Evolutionary conservation across 2,888 invertebrate species (phyloP), one percentile per base, ranked within the genome.

Genomic region (Hybos culiciformis): DNA sequence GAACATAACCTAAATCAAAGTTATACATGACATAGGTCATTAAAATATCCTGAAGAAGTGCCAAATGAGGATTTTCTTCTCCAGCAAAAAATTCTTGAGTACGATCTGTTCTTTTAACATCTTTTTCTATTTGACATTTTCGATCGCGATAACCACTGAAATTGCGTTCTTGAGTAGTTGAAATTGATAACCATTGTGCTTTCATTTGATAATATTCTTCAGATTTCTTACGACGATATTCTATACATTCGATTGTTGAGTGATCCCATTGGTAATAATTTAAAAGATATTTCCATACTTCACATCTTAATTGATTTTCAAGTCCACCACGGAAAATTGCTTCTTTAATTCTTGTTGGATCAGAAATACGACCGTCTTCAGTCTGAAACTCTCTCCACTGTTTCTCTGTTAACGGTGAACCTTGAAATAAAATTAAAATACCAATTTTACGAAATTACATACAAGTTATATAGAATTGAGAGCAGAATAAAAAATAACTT

Each of bases 21-120:
- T 97, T 93, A 61, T 92, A 96, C 96, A 97, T 96, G 31, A 92
- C 84, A 60, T 97, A 98, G 0, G 97, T 97, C 90, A 97, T 90
- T 4, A 98, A 73, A 51, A 98, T 88, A 58, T 96, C 92, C 53
- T 86, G 80, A 4, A 98, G 67, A 12, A 84, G 73, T 44, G 75
- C 71, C 41, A 97, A 67, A 65, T 97, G 93, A 0, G 83, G 78
- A 66, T 96, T 96, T 54, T 87, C 78, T 48, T 93, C 92, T 1
- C 94, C 96, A n/a, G 87, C 80, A 64, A 81, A 98, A 66, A 84
- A 97, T 7, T 82, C 78, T 55, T 88, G 79, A 0, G 84, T 83
- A 51, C 97, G 73, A 61, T 98, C 97, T 0, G 97, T 97, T 51
- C 98, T 73, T 50, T 86, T 88, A 0, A 98, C 97, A 66, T 98